phyloP scores from a whole-genome alignment of 2,113 vertebrate species.

The Fregetta grallaria region DNA sequence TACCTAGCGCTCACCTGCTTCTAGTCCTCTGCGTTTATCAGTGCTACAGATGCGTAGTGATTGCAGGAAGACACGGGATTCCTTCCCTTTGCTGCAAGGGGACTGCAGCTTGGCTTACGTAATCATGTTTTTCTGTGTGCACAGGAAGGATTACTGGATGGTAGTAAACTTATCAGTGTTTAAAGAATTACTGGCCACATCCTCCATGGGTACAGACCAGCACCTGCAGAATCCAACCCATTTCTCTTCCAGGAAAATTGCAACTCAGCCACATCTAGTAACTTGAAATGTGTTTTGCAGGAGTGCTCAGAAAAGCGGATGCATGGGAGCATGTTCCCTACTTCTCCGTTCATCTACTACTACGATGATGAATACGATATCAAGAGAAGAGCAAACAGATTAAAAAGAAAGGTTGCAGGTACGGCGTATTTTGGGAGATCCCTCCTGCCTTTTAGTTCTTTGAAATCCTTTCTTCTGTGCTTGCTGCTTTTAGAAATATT shows the following conservation, averaged over 20 bases:
- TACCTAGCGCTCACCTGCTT: accelerated
- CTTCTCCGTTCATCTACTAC: conserved; percentile 73
- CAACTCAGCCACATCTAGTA: neutral
- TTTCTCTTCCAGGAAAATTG: neutral
- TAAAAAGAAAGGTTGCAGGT: conserved; percentile 77
- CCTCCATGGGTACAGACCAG: neutral
- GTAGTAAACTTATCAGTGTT: neutral
- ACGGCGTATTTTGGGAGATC: neutral
- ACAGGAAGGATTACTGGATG: neutral
- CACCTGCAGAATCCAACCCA: neutral
- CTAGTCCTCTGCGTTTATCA: neutral
- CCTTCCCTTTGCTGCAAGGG: neutral
- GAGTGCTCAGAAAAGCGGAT: conserved; percentile 76
- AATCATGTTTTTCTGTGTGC: no score
- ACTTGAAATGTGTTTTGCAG: conserved; percentile 69
- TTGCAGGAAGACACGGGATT: accelerated
- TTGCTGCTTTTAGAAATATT: neutral
- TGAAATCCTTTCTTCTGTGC: neutral
- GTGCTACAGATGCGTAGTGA: accelerated
- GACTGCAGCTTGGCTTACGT: neutral
- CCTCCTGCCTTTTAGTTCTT: neutral
- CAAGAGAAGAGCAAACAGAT: conserved; percentile 60
- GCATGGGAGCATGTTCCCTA: conserved; percentile 69
- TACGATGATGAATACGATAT: conserved; percentile 73
- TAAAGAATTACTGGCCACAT: neutral